Percentiles rank a stretch among this genome's conserved stretches.
Conservation (phyloP, 2,113 vertebrate genomes). For the Callithrix jacchus region DNA sequence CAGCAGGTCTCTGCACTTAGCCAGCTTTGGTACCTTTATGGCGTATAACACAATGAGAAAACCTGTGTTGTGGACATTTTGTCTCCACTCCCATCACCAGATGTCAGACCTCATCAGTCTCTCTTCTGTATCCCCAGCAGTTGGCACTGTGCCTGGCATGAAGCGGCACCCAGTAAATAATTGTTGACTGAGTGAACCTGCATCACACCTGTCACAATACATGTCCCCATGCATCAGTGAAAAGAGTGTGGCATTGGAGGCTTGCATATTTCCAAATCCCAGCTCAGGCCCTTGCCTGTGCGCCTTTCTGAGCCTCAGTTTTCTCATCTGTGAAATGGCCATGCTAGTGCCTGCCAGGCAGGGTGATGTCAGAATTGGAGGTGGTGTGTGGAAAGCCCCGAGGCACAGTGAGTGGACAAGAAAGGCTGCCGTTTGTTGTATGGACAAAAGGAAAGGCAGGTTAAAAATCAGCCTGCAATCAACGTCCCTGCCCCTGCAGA, state of each 20-base stretch:
- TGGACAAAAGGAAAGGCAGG: background rate
- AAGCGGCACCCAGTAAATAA: background rate
- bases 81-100: background rate
- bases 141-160: rapidly evolving
- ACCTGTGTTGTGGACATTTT: rapidly evolving
- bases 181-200: too few species aligned
- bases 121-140: background rate
- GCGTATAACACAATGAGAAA: background rate
- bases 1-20: rapidly evolving
- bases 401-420: background rate
- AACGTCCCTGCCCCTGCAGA: rapidly evolving
- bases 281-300: background rate
- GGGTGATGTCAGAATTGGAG: background rate
- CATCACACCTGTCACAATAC: rapidly evolving
- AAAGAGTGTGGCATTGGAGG: rapidly evolving
- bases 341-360: background rate
- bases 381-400: rapidly evolving
- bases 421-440: background rate
- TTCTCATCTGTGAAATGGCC: background rate
- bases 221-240: rapidly evolving
- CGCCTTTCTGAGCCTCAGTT: background rate
- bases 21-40: rapidly evolving
- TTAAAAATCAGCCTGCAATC: background rate
- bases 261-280: background rate
- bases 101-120: background rate